Percentiles rank a stretch among this genome's conserved stretches.
phyloP scores from a whole-genome alignment of 2,113 vertebrate genomes.

The Gymnorhina tibicen region DNA sequence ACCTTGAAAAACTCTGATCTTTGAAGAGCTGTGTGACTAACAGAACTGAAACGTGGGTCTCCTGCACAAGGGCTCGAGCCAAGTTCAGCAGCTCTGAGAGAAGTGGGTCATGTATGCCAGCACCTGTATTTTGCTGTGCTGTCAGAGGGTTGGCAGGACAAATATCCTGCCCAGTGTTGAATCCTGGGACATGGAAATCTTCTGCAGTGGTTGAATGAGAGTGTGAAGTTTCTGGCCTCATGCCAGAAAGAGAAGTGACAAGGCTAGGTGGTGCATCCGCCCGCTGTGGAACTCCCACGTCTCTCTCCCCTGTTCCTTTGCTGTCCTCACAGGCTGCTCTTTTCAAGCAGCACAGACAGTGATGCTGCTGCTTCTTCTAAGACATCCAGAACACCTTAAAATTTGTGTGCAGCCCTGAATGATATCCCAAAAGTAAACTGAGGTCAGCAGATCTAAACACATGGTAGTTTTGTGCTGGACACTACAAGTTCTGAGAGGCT shows the following conservation, averaged over 20 bases:
- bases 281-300: background rate
- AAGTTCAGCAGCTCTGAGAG: background rate
- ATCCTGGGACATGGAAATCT: background rate
- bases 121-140: background rate
- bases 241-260: background rate
- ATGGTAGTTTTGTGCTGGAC: background rate
- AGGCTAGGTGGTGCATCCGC: background rate
- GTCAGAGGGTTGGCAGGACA: background rate
- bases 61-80: fast-evolving
- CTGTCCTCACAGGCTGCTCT: background rate
- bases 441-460: background rate
- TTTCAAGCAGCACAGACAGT: background rate
- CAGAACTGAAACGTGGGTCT: background rate
- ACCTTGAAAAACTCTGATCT: background rate
- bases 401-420: background rate
- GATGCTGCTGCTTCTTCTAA: background rate
- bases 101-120: background rate
- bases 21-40: background rate
- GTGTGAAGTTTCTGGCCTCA: background rate
- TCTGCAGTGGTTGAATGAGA: background rate
- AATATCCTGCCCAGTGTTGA: background rate
- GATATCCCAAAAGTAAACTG: background rate
- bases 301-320: background rate
- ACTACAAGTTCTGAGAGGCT: background rate
- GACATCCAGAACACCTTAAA: background rate